These are phyloP conservation scores for Agriopis marginaria DNA, from an alignment of 2,888 invertebrate genomes.

Conservation along the genomic window DNA sequence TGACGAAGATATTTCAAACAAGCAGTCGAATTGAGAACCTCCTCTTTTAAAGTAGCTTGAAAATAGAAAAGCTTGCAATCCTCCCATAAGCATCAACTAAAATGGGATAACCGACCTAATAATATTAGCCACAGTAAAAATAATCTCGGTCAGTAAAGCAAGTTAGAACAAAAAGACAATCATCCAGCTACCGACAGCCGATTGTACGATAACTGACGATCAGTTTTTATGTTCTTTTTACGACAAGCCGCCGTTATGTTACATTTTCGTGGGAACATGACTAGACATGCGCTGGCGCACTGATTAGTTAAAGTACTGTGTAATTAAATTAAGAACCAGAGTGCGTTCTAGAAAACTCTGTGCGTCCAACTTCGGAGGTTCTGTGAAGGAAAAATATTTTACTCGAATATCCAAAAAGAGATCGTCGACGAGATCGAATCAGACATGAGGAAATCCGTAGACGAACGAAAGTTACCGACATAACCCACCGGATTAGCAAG, in stretches of 20 bases:
- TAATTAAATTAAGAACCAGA: not conserved
- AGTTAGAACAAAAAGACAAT: constrained; percentile 23
- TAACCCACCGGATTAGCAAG: too few relatives aligned
- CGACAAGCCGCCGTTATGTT: constrained; percentile 41
- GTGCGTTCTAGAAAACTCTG: not conserved
- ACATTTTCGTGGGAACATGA: constrained; percentile 51
- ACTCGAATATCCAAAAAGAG: too few relatives aligned
- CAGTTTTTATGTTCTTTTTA: constrained; percentile 46
- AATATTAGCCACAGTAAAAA: constrained; percentile 17
- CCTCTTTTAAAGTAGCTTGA: too few relatives aligned
- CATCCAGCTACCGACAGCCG: constrained; percentile 31
- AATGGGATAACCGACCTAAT: not conserved
- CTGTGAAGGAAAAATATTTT: not conserved
- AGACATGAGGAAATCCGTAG: too few relatives aligned
- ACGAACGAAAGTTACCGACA: too few relatives aligned
- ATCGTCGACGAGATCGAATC: too few relatives aligned
- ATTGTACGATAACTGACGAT: constrained; percentile 44
- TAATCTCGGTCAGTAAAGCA: constrained; percentile 35
- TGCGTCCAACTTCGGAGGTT: not conserved
- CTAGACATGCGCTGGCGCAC: constrained; percentile 13
- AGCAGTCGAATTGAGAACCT: too few relatives aligned
- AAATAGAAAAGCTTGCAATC: not conserved
- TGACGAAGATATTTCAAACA: too few relatives aligned
- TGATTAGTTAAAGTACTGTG: not conserved
- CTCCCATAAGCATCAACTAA: not conserved